Evolutionary conservation across 2,113 vertebrate species (phyloP), one percentile per base, ranked within the genome.

Genomic region (Hyla sarda): DNA sequence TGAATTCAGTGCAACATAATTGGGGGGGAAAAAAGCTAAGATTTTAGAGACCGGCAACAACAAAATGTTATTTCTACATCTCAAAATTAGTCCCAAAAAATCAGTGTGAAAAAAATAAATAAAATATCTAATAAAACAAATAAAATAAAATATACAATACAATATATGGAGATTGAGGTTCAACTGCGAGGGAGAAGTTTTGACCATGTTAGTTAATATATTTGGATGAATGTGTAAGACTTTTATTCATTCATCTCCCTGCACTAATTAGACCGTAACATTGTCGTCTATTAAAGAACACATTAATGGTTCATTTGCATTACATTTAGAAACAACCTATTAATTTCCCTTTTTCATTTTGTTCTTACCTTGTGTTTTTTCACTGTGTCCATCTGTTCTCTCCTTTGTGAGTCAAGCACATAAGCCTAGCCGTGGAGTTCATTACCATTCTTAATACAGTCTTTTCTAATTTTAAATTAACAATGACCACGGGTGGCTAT

Each of bases 331-430:
- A 74, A 16, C 11, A 47, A 47, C 0, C 37, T 10, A 19, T 52
- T 14, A 3, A 30, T 52, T 76, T 76, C 45, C 14, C n/a, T 28
- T 25, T 30, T 71, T 69, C 2, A 9, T 12, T 76, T 14, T 76
- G 16, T 76, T 76, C 25, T 48, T 52, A 28, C 41, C 28, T 50
- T 75, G 23, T 7, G 17, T 50, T 25, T 76, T 76, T 76, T 47
- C 73, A 30, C 73, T 52, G 73, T 50, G 73, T 76, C 73, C 73
- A 76, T 76, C 73, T 76, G 73, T 76, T 76, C 47, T 48, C 14
- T 52, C 45, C 73, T 52, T 76, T 50, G 47, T 77, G 74, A 52
- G 48, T 76, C 25, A 54, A 50, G 47, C 47, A 76, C 47, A 76
- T 25, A 76, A 50, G 47, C 47, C 2, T 12, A n/a, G 45, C n/a